Evolutionary conservation across 92 coral and sea anemone species (phyloP).

Genomic region (Umimayanthus chanpuru): DNA sequence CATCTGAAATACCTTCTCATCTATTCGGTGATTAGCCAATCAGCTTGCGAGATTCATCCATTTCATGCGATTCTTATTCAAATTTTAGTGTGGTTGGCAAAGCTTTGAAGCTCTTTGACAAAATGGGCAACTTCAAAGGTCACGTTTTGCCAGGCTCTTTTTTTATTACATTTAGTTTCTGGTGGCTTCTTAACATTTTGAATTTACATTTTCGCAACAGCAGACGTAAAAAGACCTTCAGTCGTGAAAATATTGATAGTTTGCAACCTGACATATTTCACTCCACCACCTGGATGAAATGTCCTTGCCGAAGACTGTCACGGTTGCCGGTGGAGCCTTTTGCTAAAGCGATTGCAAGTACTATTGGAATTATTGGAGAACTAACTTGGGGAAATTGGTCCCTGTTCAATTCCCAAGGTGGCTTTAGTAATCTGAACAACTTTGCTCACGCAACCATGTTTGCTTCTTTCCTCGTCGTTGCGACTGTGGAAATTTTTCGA

Average conservation of each 20-base stretch:
- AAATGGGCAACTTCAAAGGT: slow-evolving; percentile 57
- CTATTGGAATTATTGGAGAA: slow-evolving; percentile 56
- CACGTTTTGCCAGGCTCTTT: slow-evolving; percentile 64
- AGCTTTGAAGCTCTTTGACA: neutral
- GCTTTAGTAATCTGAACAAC: slow-evolving; percentile 58
- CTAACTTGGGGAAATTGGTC: slow-evolving; percentile 43
- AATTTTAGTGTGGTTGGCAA: too few species aligned
- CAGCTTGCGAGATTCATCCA: too few species aligned
- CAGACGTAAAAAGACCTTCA: neutral
- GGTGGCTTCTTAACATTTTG: slow-evolving; percentile 59
- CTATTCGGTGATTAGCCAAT: too few species aligned
- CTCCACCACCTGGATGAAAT: slow-evolving; percentile 58
- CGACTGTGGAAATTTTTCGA: slow-evolving; percentile 54
- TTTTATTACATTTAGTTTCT: slow-evolving; percentile 43
- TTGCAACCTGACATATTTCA: neutral
- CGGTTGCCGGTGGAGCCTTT: slow-evolving; percentile 56
- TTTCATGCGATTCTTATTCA: too few species aligned
- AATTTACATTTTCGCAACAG: neutral
- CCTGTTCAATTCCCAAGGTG: slow-evolving; percentile 28
- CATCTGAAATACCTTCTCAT: too few species aligned
- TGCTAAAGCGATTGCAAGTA: slow-evolving; percentile 29
- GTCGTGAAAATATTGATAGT: neutral
- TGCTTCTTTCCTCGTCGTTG: slow-evolving; percentile 42
- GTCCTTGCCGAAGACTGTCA: slow-evolving; percentile 32
- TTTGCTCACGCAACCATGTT: slow-evolving; percentile 67